Evolutionary conservation across 2,113 vertebrate species (phyloP), one percentile per base, ranked within the genome.

Genomic region (Tyrannus savana): DNA sequence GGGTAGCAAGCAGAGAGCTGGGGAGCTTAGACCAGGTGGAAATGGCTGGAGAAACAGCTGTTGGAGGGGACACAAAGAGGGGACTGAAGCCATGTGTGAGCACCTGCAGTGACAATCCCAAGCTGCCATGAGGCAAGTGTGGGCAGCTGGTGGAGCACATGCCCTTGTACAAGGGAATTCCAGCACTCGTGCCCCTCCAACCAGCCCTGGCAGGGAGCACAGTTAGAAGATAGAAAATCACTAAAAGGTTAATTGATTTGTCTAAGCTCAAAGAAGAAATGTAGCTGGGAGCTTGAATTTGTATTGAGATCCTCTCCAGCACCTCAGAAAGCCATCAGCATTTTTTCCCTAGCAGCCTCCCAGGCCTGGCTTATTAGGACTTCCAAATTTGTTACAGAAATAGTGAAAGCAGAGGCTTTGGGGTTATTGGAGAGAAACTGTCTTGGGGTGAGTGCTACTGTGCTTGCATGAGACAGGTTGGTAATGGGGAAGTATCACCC

Each of bases 41-140:
- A 83, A 74, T 16, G 41, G n/a, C 50, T 71, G 77, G 47, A 87
- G 77, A 87, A 90, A 44, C 82, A 94, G 78, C 68, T 84, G 68
- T 52, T 50, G n/a, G 49, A 28, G 13, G 23, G 10, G 6, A 41
- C 56, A 87, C 49, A 89, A 71, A 83, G 52, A 66, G 18, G 62
- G 39, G 23, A 35, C 71, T 60, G 67, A 66, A 74, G 28, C 55
- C 58, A 5, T 4, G n/a, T 47, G 62, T 42, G 47, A 72, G 27
- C 82, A 72, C 5, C 0, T 13, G 73, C 10, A 44, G 62, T 15
- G 39, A 84, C 5, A 18, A 58, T 19, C 50, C 50, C 27, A 42
- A 42, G 67, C 37, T 8, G 3, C 41, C 44, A 8, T 1, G 17
- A 47, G 71, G 60, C 67, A 83, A 37, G 27, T 46, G 46, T 22